A percentile compares a stretch with the other conserved stretches of the same genome.
Conservation (phyloP, 1,140 invertebrate species). For the Reticulitermes speratus region DNA sequence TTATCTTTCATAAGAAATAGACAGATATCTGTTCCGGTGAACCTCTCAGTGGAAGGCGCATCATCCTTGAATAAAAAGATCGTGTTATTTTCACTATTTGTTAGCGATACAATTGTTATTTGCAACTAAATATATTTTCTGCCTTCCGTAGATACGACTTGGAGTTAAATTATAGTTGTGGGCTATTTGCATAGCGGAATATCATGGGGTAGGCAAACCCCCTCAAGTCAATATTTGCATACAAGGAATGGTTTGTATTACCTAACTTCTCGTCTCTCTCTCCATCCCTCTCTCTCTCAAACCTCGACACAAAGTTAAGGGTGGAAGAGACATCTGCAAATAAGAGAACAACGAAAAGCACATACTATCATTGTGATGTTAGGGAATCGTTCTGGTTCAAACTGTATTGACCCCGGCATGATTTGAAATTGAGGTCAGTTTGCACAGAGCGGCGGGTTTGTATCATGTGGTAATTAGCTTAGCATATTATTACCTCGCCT, state of each 20-base stretch:
- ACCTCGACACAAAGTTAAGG: background rate
- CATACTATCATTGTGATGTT: background rate
- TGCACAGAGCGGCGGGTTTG: too few relatives aligned
- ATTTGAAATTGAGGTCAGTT: too few relatives aligned
- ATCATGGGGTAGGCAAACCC: slow-evolving; percentile 24
- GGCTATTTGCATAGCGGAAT: slow-evolving; percentile 9
- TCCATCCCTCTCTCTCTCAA: background rate
- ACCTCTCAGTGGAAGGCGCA: too few relatives aligned
- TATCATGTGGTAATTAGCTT: too few relatives aligned
- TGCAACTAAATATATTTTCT: background rate
- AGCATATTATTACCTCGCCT: too few relatives aligned
- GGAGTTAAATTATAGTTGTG: background rate
- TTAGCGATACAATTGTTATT: background rate
- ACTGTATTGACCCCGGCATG: too few relatives aligned
- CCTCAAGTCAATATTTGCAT: slow-evolving; percentile 27
- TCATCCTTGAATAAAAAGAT: background rate
- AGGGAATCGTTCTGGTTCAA: too few relatives aligned
- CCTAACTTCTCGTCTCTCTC: background rate
- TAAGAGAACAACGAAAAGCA: background rate
- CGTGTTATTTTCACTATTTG: background rate
- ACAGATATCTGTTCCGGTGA: too few relatives aligned
- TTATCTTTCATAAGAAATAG: too few relatives aligned
- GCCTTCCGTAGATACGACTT: background rate
- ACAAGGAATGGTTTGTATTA: slow-evolving; percentile 21
- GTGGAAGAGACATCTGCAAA: background rate